phyloP scores from a whole-genome alignment of 1,140 invertebrate species.

The Bombus sibiricus region DNA sequence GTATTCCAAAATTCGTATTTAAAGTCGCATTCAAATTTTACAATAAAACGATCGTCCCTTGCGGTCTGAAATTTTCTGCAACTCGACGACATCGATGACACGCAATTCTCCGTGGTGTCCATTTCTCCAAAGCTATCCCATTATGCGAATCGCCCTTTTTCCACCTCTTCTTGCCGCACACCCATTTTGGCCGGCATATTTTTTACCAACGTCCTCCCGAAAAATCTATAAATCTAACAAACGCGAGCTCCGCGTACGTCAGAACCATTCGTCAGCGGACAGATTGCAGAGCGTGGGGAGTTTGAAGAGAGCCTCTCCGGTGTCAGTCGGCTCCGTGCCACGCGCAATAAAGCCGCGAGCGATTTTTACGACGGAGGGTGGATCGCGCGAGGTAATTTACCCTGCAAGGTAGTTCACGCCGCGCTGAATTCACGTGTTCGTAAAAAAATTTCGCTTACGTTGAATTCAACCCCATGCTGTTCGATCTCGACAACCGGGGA shows the following conservation, averaged over 20 bases:
- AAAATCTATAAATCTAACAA: conserved; percentile 67
- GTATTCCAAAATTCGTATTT: too few relatives aligned
- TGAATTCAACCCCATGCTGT: not conserved
- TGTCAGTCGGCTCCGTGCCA: conserved; percentile 51
- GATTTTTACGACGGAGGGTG: conserved; percentile 63
- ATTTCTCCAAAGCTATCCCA: conserved; percentile 22
- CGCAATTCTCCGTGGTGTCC: too few relatives aligned
- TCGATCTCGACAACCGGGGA: not conserved
- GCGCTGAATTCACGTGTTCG: not conserved
- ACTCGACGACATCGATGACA: not conserved
- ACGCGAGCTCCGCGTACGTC: conserved; percentile 57
- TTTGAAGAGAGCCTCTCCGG: conserved; percentile 1
- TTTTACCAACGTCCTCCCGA: conserved; percentile 46
- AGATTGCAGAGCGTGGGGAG: conserved; percentile 44
- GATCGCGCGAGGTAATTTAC: conserved; percentile 62
- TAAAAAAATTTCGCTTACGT: not conserved
- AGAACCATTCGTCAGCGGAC: conserved; percentile 67
- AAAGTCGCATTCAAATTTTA: too few relatives aligned
- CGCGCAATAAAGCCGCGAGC: conserved; percentile 62
- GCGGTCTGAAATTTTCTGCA: not conserved
- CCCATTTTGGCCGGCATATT: conserved; percentile 9
- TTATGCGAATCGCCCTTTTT: not conserved
- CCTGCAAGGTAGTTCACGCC: conserved; percentile 35
- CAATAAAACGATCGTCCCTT: too few relatives aligned
- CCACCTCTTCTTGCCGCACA: not conserved